phyloP scores from a whole-genome alignment of 2,797 vertebrate genomes.

The Liparis tanakae region DNA sequence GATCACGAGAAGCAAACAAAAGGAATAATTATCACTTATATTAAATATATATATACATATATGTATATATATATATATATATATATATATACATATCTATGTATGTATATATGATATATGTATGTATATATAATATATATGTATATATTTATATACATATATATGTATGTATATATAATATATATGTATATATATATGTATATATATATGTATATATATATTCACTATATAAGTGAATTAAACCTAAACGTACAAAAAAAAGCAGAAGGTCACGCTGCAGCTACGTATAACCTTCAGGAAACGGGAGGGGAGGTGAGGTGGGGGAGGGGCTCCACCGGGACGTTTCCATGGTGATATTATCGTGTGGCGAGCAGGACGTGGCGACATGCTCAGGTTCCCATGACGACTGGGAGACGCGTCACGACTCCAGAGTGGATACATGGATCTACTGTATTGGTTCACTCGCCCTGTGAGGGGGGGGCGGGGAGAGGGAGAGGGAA shows the following conservation, averaged over 20 bases:
- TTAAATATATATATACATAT: too few species aligned
- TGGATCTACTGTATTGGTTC: not conserved
- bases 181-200: too few species aligned
- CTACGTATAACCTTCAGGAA: not conserved
- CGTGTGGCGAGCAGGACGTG: not conserved
- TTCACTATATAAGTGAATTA: not conserved
- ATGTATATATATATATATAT: too few species aligned
- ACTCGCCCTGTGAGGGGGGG: not conserved
- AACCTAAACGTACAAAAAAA: constrained; percentile 10
- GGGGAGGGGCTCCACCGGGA: not conserved
- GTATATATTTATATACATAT: too few species aligned
- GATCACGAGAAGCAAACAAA: not conserved
- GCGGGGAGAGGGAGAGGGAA: too few species aligned
- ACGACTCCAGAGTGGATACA: not conserved
- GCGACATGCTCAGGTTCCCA: not conserved
- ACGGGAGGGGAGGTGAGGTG: too few species aligned
- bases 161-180: too few species aligned
- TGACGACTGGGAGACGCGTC: not conserved
- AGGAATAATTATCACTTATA: not conserved
- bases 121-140: not conserved
- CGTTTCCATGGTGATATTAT: not conserved
- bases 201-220: too few species aligned
- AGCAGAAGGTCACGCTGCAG: constrained; percentile 31
- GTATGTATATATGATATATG: too few species aligned
- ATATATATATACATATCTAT: too few species aligned